Evolutionary conservation across 2,888 invertebrate genomes (phyloP), one percentile per base, ranked within the genome.

Genomic region (Ceraclea dissimilis): DNA sequence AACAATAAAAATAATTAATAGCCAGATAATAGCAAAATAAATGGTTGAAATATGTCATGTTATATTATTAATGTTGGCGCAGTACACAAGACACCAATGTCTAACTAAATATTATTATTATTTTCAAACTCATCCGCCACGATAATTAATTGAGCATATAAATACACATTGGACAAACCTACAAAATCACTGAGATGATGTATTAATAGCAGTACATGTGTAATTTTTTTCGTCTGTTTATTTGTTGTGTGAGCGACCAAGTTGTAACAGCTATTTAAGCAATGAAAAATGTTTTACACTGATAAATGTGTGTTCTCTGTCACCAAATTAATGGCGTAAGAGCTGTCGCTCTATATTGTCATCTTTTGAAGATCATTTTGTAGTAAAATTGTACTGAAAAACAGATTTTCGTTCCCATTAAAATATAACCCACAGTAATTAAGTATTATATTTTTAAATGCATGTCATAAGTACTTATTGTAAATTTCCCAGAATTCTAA

Each of bases 291-390:
- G 60, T 53, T 57, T 51, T 33, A 43, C 49, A 21, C 52, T 60
- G 58, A 60, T 60, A 56, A 57, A 60, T 58, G 39, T 53, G 49
- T 56, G 60, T 58, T 51, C 39, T 50, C 53, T 60, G 60, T 60
- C 60, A 60, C 57, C 60, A 56, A 58, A 60, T 56, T 57, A 60
- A 60, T 60, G 60, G 55, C 56, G 55, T 56, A 58, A 44, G 55
- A 52, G 11, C 47, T 47, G 19, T 47, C 47, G 11, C 18, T 47
- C 47, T 16, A 10, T 47, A 47, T 47, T 47, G 47, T 47, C 19
- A 47, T 8, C 18, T 47, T 43, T 47, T 47, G 19, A 18, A 47
- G 47, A 47, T 19, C 2, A 47, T 39, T 47, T 47, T 47, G 18
- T 13, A 47, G 47, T 47, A 18, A 17, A 17, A 18, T 16, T 47